A percentile compares a stretch with the other conserved stretches of the same genome.
Evolutionary conservation across 2,888 invertebrate genomes (phyloP).

Genomic region (Coleophora deauratella): DNA sequence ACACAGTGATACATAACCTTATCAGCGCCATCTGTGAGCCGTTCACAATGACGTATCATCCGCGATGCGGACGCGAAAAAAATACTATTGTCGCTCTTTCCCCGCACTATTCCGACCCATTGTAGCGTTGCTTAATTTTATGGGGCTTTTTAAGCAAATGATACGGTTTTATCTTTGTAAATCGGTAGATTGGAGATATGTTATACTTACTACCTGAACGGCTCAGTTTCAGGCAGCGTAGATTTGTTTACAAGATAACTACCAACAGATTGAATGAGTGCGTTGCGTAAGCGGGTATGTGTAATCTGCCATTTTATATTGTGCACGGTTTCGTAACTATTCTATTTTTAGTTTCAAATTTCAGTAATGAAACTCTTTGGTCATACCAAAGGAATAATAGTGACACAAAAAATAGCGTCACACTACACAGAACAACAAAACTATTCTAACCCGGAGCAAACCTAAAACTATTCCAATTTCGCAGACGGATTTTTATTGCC

Average conservation of each 20-base stretch:
- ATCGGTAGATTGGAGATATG: constrained; percentile 42
- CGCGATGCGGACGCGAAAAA: constrained; percentile 64
- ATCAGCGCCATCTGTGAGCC: constrained; percentile 63
- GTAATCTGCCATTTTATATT: constrained; percentile 5
- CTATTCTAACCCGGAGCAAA: too few relatives aligned
- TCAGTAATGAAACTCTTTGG: neutral
- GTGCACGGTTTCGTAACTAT: constrained; percentile 12
- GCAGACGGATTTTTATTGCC: too few relatives aligned
- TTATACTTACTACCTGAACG: constrained; percentile 20
- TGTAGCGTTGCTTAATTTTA: constrained; percentile 66
- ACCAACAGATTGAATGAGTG: constrained; percentile 2
- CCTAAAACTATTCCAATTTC: too few relatives aligned
- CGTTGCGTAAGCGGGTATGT: constrained; percentile 3
- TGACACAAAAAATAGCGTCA: neutral
- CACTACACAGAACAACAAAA: too few relatives aligned
- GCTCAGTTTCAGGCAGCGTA: constrained; percentile 21
- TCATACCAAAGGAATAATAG: neutral
- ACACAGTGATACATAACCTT: constrained; percentile 24
- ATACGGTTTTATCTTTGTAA: constrained; percentile 61
- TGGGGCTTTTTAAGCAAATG: constrained; percentile 72
- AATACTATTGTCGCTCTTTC: constrained; percentile 37
- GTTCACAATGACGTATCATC: constrained; percentile 67
- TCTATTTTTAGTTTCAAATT: neutral
- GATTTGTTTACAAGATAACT: constrained; percentile 20
- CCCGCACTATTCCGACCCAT: constrained; percentile 50